phyloP scores from a whole-genome alignment of 2,113 vertebrate genomes.

The Ornithorhynchus anatinus region DNA sequence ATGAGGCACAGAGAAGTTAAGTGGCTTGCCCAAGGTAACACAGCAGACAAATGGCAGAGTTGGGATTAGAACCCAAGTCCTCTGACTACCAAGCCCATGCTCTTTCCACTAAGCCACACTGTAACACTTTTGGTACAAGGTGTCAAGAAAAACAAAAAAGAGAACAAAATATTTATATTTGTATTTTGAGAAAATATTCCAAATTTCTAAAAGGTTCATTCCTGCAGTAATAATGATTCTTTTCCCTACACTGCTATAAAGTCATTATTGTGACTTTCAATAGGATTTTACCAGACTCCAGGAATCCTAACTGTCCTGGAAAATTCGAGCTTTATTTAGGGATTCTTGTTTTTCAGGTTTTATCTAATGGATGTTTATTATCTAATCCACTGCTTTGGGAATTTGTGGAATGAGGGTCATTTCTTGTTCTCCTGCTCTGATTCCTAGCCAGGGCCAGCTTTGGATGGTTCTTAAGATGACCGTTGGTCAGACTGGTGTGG shows the following conservation, averaged over 20 bases:
- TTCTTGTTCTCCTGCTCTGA: no score
- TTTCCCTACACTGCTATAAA: not conserved
- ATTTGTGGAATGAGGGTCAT: no score
- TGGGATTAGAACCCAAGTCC: no score
- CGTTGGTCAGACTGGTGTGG: no score
- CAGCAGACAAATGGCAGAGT: no score
- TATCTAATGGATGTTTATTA: constrained; percentile 32
- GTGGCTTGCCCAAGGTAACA: no score
- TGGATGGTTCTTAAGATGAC: no score
- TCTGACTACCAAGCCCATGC: no score
- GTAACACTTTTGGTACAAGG: not conserved
- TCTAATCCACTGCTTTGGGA: constrained; percentile 35
- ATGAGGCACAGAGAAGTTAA: no score
- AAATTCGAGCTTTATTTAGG: constrained; percentile 27
- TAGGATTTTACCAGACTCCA: constrained; percentile 29
- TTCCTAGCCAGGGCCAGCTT: no score
- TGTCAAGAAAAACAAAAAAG: not conserved
- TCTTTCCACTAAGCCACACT: not conserved
- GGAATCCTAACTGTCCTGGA: constrained; percentile 10
- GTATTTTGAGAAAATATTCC: not conserved
- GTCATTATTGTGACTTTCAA: constrained; percentile 36
- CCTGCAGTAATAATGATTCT: not conserved
- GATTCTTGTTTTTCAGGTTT: constrained; percentile 23
- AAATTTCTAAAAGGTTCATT: no score
- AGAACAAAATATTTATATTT: not conserved